Evolutionary conservation across 92 coral and sea anemone genomes (phyloP).

Genomic region (Actinostola sp.): DNA sequence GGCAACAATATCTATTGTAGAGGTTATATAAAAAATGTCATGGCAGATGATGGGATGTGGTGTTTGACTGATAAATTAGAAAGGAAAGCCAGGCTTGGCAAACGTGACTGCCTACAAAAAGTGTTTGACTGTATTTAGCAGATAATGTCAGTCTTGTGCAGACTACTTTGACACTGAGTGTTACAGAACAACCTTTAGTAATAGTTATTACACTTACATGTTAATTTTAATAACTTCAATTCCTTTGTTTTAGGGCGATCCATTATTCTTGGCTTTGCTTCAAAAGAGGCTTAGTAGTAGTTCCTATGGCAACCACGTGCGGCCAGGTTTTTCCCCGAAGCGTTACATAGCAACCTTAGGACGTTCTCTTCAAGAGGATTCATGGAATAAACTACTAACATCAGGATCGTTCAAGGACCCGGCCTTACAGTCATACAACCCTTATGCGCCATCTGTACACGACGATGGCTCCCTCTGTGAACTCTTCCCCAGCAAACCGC

Average conservation of each 20-base stretch:
- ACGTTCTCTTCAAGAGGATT: constrained; percentile 75
- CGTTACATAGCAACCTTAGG: constrained; percentile 89
- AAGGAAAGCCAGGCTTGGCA: too few relatives aligned
- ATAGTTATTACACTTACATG: too few relatives aligned
- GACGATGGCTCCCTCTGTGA: constrained; percentile 44
- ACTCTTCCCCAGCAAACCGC: constrained; percentile 79
- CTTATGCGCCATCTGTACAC: constrained; percentile 55
- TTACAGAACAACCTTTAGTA: too few relatives aligned
- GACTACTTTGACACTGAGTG: too few relatives aligned
- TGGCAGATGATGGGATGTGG: too few relatives aligned
- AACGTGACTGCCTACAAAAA: too few relatives aligned
- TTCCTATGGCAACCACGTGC: constrained; percentile 71
- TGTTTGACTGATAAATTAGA: too few relatives aligned
- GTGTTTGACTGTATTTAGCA: too few relatives aligned
- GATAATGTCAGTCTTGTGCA: too few relatives aligned
- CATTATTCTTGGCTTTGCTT: constrained; percentile 86
- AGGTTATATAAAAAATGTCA: too few relatives aligned
- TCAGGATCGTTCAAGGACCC: constrained; percentile 84
- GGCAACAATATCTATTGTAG: too few relatives aligned
- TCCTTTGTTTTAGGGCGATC: constrained; percentile 74
- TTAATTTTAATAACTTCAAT: neutral
- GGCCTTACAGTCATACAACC: constrained; percentile 48
- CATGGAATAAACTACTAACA: constrained; percentile 80
- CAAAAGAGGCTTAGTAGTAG: constrained; percentile 79
- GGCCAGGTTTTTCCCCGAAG: constrained; percentile 98